Conservation (phyloP, 2,113 vertebrate genomes). For the Triplophysa rosa region DNA sequence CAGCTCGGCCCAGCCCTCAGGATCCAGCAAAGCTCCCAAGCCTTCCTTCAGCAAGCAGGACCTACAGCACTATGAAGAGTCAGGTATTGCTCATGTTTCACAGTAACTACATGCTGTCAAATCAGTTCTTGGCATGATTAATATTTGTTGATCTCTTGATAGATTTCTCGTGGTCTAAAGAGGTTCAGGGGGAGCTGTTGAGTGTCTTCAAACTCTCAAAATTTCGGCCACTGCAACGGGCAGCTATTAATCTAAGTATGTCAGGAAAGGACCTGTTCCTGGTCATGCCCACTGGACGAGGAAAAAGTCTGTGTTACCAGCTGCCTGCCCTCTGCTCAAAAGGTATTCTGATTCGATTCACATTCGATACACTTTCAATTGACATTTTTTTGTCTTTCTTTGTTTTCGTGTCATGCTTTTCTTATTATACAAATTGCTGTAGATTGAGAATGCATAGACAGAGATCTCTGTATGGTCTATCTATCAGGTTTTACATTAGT, state of each 20-base stretch:
- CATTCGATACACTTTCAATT: too few relatives aligned
- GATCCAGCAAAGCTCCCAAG: slow-evolving; percentile 55
- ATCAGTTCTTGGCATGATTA: neutral
- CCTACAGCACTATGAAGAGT: slow-evolving; percentile 76
- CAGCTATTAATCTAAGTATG: slow-evolving; percentile 89
- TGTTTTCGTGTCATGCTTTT: neutral
- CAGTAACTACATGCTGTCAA: neutral
- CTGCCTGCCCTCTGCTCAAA: slow-evolving; percentile 88
- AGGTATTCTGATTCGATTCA: slow-evolving; percentile 67
- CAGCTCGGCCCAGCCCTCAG: slow-evolving; percentile 55
- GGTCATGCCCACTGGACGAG: slow-evolving; percentile 95
- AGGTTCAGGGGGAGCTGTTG: slow-evolving; percentile 74
- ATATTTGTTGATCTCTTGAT: slow-evolving; percentile 30
- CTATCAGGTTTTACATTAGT: slow-evolving; percentile 90
- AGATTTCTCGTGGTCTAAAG: slow-evolving; percentile 91
- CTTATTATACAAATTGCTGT: neutral
- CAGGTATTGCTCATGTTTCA: slow-evolving; percentile 69
- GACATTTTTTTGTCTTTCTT: neutral
- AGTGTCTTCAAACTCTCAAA: slow-evolving; percentile 79
- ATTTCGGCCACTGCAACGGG: slow-evolving; percentile 87
- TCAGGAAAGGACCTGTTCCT: slow-evolving; percentile 88
- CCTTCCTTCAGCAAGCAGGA: slow-evolving; percentile 70
- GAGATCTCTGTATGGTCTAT: slow-evolving; percentile 10
- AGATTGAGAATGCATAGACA: neutral
- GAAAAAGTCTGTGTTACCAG: slow-evolving; percentile 96